A percentile compares a stretch with the other conserved stretches of the same genome.
phyloP scores from a whole-genome alignment of 2,113 vertebrate species.

The Pholis gunnellus region DNA sequence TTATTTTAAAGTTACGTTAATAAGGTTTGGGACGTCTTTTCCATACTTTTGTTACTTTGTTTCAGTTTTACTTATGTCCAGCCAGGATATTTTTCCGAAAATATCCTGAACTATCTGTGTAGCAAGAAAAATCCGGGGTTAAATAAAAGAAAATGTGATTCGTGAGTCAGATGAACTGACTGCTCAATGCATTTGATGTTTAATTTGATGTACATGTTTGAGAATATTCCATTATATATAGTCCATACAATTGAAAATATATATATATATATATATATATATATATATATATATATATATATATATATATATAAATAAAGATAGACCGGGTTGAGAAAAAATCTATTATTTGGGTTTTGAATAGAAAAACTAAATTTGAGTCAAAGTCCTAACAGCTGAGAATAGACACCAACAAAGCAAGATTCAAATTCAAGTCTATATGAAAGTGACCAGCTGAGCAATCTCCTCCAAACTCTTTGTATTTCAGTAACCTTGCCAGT shows the following conservation, averaged over 20 bases:
- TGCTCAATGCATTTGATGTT: background rate
- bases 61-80: no score
- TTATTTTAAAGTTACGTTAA: no score
- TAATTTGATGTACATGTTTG: background rate
- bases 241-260: background rate
- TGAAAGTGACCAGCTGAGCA: constrained; percentile 3
- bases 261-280: no score
- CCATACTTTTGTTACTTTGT: no score
- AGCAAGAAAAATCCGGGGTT: background rate
- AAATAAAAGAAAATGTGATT: background rate
- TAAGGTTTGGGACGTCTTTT: no score
- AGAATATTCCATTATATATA: background rate
- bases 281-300: no score
- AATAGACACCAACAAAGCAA: background rate
- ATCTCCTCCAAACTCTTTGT: constrained; percentile 10
- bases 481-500: constrained; percentile 11
- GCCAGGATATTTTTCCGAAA: no score
- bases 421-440: background rate
- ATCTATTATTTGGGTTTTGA: background rate
- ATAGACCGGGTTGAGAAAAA: no score
- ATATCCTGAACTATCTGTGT: background rate
- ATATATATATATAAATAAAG: no score
- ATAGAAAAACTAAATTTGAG: background rate
- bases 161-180: background rate
- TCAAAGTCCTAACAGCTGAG: background rate